A percentile compares a stretch with the other conserved stretches of the same genome.
Evolutionary conservation across 2,797 vertebrate genomes (phyloP).

Genomic region (Phrynocephalus guinanensis): DNA sequence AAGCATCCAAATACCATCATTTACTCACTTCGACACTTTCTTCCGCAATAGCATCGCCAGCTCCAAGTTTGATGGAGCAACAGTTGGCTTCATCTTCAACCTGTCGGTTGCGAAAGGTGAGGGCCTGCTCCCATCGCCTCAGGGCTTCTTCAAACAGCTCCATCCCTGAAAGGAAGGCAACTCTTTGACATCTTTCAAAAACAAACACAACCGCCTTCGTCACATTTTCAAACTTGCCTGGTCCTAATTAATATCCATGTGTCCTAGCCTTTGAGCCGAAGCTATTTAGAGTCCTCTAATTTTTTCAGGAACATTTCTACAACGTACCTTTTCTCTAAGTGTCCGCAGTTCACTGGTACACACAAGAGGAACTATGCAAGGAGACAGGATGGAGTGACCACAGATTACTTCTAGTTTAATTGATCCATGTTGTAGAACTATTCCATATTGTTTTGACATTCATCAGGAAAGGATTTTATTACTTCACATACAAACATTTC

Average conservation of each 20-base stretch:
- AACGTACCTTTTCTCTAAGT: not conserved
- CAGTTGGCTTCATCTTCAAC: conserved; percentile 87
- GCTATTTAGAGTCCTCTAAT: not conserved
- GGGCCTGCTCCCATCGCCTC: conserved; percentile 92
- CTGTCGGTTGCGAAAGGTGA: conserved; percentile 89
- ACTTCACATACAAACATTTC: not conserved
- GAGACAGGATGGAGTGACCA: not conserved
- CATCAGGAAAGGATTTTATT: not conserved
- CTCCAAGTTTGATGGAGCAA: conserved; percentile 86
- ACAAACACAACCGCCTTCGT: not conserved
- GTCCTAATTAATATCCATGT: not conserved
- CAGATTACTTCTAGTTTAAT: not conserved
- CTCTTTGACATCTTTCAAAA: conserved; percentile 11
- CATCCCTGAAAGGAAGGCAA: conserved; percentile 84
- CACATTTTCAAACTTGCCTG: not conserved
- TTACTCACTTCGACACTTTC: conserved; percentile 89
- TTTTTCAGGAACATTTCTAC: not conserved
- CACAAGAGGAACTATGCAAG: not conserved
- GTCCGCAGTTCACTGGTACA: not conserved
- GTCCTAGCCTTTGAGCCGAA: too few relatives aligned
- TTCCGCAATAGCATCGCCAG: conserved; percentile 92
- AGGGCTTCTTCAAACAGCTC: conserved; percentile 96
- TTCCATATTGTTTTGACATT: not conserved
- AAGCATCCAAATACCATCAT: not conserved
- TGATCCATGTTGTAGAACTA: not conserved